These are phyloP conservation scores for Echinarachnius parma DNA, from an alignment of 53 echinoderm and acorn worm species.

Conservation along the genomic window DNA sequence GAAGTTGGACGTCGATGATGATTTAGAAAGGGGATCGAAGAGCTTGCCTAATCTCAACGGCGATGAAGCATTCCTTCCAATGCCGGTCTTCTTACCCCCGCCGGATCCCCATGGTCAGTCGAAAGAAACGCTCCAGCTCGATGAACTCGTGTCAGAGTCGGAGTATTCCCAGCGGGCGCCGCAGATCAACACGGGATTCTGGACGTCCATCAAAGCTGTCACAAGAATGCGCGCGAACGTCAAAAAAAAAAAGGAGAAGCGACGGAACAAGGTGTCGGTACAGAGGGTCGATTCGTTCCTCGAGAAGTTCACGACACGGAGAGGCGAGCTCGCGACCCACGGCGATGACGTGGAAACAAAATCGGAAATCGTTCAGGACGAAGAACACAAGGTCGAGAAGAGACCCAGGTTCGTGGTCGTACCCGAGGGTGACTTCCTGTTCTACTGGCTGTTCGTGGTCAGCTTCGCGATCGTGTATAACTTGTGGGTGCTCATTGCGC, in stretches of 20 bases:
- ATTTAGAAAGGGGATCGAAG: neutral
- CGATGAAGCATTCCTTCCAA: neutral
- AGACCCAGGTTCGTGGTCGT: slow-evolving; percentile 32
- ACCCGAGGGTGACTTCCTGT: slow-evolving; percentile 71
- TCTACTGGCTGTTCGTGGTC: slow-evolving; percentile 81
- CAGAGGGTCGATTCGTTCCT: slow-evolving; percentile 77
- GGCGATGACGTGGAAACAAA: slow-evolving; percentile 6
- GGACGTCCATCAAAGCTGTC: slow-evolving; percentile 72
- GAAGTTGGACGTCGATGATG: too few relatives aligned
- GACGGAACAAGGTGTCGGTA: slow-evolving; percentile 45
- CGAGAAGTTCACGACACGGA: slow-evolving; percentile 77
- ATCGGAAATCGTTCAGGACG: slow-evolving; percentile 20
- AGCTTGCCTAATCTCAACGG: neutral
- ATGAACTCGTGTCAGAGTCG: slow-evolving; percentile 21
- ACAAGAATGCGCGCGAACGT: slow-evolving; percentile 44
- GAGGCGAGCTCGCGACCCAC: slow-evolving; percentile 42
- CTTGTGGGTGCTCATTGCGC: slow-evolving; percentile 81
- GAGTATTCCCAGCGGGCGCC: neutral
- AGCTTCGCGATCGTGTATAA: slow-evolving; percentile 73
- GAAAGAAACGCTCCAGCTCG: slow-evolving; percentile 15
- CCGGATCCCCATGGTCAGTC: neutral
- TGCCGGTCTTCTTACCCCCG: neutral
- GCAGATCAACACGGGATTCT: slow-evolving; percentile 33
- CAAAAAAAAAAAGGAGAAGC: slow-evolving; percentile 20
- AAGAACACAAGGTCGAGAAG: slow-evolving; percentile 29